Conservation (phyloP, 2,797 vertebrate species). For the Propithecus perrieri region DNA sequence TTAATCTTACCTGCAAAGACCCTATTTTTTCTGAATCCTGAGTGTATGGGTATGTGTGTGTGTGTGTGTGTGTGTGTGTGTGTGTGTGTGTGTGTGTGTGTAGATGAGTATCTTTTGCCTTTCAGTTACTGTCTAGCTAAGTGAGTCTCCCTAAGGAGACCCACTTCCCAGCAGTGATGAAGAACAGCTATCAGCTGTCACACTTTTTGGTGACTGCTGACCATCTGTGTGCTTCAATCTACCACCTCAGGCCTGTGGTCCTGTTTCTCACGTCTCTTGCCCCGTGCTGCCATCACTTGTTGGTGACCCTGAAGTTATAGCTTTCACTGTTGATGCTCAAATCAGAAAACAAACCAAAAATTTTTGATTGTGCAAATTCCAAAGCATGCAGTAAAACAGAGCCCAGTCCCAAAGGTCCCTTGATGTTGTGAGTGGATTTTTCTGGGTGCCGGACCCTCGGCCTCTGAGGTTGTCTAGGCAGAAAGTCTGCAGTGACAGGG, state of each 20-base stretch:
- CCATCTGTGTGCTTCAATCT: too few species aligned
- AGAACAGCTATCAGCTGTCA: not conserved
- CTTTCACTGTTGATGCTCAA: not conserved
- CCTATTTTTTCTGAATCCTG: not conserved
- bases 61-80: too few species aligned
- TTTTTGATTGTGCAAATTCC: not conserved
- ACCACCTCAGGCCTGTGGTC: not conserved
- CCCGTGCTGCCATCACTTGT: not conserved
- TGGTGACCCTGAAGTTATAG: not conserved
- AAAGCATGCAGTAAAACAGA: not conserved
- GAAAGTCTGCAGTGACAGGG: not conserved
- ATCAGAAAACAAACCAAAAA: not conserved
- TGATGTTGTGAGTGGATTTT: not conserved
- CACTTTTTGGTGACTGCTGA: too few species aligned
- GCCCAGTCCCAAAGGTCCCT: accelerated
- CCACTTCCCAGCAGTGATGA: not conserved
- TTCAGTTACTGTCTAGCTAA: not conserved
- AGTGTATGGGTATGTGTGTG: not conserved
- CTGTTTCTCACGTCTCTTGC: not conserved
- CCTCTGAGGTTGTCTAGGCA: not conserved
- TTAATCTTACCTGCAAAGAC: not conserved
- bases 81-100: too few species aligned
- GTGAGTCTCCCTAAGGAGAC: not conserved
- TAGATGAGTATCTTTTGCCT: not conserved
- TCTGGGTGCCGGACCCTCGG: not conserved